Evolutionary conservation across 2,797 vertebrate species (phyloP).

Genomic region (Mastacembelus armatus): DNA sequence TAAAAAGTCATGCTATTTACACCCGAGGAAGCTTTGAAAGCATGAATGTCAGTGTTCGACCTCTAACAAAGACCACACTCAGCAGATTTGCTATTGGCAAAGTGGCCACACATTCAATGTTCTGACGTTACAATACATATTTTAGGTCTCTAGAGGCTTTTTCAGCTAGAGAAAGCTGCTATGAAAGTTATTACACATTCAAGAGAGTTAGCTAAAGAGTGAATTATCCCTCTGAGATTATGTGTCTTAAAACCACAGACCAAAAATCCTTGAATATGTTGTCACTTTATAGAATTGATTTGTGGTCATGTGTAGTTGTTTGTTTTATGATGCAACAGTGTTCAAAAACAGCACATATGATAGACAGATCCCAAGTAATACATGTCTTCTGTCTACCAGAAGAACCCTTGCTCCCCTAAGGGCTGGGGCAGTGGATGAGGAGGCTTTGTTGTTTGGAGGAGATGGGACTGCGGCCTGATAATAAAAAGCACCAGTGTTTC

Average conservation of each 20-base stretch:
- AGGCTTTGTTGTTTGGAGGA: conserved; percentile 1
- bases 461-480: background rate
- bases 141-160: too few species aligned
- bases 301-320: background rate
- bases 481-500: conserved; percentile 13
- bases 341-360: background rate
- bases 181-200: background rate
- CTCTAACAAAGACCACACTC: background rate
- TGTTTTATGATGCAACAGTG: conserved; percentile 19
- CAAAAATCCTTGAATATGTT: conserved; percentile 1
- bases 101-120: background rate
- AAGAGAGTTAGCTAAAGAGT: conserved; percentile 1
- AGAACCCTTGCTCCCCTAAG: too few species aligned
- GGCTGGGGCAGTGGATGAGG: background rate
- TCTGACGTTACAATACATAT: too few species aligned
- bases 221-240: conserved; percentile 1
- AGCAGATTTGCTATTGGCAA: background rate
- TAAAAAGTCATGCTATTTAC: background rate
- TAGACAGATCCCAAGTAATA: background rate
- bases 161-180: background rate
- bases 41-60: background rate
- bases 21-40: background rate
- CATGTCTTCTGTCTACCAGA: background rate
- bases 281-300: background rate
- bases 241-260: conserved; percentile 1